Evolutionary conservation across 2,888 invertebrate species (phyloP), one percentile per base, ranked within the genome.

Genomic region (Tetragnatha montana): DNA sequence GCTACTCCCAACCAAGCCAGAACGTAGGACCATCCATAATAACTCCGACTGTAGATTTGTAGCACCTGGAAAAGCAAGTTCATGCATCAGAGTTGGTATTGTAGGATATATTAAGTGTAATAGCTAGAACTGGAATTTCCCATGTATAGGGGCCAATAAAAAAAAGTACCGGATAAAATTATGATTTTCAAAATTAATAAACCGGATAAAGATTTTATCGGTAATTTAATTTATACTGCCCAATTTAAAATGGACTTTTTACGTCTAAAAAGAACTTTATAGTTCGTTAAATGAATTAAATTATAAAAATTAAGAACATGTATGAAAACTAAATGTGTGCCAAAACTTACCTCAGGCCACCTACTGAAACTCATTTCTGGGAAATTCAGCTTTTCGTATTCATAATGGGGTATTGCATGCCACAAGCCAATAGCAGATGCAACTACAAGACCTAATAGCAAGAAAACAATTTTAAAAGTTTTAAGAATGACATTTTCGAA

Each of bases 1-100:
- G 96, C 97, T 93, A 98, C 97, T 94, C 98, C 98, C 94, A 97
- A 96, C 98, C 98, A 98, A 94, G 98, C 97, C 94, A 98, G 96
- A 95, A 98, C 96, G 95, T 98, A 98, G 93, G 98, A 98, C 98
- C 98, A 98, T 94, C 98, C 98, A 95, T 98, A 98, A 95, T 92
- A 92, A 78, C 92, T 92, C 19, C 91, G 90, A 60, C 92, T 92
- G 47, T 91, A 86, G 21, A 92, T 91, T 69, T 92, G 92, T 51
- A 92, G 89, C 12, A 92, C 91, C 92, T 92, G 82, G 0, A 74
- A 87, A 50, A 69, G 21, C 75, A 22, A 10, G 19, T 21, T 70
- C n/a, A 21, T 70, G 21, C 8, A 70, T 70, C 21, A 70, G 19
- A 70, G 17, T n/a, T 70, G 17, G 70, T 10, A 70, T 19, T n/a